Evolutionary conservation across 2,888 invertebrate genomes (phyloP), one percentile per base, ranked within the genome.

Genomic region (Volucella inflata): DNA sequence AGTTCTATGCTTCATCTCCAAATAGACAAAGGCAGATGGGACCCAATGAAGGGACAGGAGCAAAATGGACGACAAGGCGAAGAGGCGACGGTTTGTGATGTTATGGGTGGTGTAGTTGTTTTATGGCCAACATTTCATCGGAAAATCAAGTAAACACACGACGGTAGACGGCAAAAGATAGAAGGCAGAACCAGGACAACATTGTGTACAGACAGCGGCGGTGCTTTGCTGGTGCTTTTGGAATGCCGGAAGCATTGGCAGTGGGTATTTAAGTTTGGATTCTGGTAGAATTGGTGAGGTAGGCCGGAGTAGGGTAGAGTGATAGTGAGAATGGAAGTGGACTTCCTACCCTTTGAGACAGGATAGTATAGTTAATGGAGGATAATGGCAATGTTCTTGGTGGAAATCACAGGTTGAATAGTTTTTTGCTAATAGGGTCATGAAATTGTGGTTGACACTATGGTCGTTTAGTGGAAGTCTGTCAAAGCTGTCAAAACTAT

Each of bases 71-170:
- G 53, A 21, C 53, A 2, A 17, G 17, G 65, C 48, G 12, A 6
- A 55, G 14, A 46, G 46, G n/a, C 46, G 42, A 17, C 62, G 48
- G 36, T 64, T 55, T 64, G 40, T 60, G 42, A 67, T 48, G 70
- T 64, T 70, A 62, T 59, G 78, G 64, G 48, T 67, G 79, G 72
- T 30, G 30, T 30, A 30, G 30, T 72, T 65, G 72, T 59, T 72
- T 79, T 79, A 79, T 67, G 65, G 65, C 40, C 72, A 67, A 67
- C 51, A 65, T 79, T 79, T 72, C 79, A 62, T 72, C 65, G 60
- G 64, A n/a, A 79, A 72, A 72, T 72, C 72, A 79, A 79, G 70
- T 71, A 78, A 78, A 78, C 64, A 78, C 53, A 70, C 68, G 74
- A 30, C 6, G 30, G 30, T 30, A 30, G 30, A 30, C 30, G 30